phyloP scores from a whole-genome alignment of 2,113 vertebrate species.

The Brachypodius melanocephalos region DNA sequence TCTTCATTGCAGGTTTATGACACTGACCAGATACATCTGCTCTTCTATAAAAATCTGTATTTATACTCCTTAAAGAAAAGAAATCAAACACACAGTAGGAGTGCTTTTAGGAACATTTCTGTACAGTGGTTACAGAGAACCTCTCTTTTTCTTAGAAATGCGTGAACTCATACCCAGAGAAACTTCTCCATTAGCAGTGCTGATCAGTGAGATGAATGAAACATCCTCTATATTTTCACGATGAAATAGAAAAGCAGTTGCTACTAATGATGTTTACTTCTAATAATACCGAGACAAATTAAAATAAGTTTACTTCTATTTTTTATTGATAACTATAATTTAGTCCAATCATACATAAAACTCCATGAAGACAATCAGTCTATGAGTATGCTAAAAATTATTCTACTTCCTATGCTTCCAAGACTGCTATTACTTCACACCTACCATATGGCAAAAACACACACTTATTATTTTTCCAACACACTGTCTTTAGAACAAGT shows the following conservation, averaged over 20 bases:
- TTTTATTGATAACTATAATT: not conserved
- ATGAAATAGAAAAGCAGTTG: not conserved
- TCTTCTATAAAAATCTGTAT: not conserved
- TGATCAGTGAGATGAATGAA: not conserved
- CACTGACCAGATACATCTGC: not conserved
- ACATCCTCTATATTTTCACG: not conserved
- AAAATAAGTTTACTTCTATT: not conserved
- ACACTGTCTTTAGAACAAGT: not conserved
- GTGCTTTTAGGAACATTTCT: not conserved
- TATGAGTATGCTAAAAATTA: not conserved
- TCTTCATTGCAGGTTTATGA: not conserved
- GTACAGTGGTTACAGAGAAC: not conserved
- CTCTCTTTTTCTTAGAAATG: not conserved
- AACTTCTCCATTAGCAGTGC: not conserved
- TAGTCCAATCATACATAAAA: not conserved
- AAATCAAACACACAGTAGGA: not conserved
- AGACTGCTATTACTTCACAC: not conserved
- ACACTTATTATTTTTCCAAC: not conserved
- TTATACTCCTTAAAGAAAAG: not conserved
- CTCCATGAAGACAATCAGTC: not conserved
- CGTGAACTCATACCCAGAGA: not conserved
- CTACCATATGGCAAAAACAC: not conserved
- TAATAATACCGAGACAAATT: not conserved
- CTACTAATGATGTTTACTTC: not conserved
- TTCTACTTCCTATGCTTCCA: not conserved